These are phyloP conservation scores for Sapayoa aenigma DNA, from an alignment of 2,113 vertebrate species.

Conservation along the genomic window DNA sequence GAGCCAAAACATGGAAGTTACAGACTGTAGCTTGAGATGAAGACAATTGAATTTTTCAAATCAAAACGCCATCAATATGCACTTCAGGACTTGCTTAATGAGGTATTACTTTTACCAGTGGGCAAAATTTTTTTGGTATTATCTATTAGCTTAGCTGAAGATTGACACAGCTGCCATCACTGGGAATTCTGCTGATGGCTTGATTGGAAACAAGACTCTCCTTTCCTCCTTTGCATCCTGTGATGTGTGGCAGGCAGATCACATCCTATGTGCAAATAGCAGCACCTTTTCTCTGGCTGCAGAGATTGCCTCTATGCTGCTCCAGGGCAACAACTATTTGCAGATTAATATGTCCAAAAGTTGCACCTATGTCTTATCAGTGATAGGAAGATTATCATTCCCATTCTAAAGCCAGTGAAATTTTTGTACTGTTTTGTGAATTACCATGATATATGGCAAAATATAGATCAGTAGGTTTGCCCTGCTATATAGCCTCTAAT, in stretches of 20 bases:
- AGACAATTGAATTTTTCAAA: background rate
- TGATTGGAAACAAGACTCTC: background rate
- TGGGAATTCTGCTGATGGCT: background rate
- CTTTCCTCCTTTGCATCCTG: background rate
- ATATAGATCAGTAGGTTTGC: background rate
- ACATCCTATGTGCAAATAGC: background rate
- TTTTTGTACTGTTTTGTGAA: background rate
- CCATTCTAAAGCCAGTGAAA: background rate
- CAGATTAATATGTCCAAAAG: background rate
- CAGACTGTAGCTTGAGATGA: background rate
- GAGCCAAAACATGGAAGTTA: background rate
- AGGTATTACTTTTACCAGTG: background rate
- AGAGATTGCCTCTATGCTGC: background rate
- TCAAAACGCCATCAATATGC: background rate
- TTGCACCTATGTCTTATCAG: background rate
- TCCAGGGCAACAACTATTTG: background rate
- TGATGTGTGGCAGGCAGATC: background rate
- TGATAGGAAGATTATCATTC: background rate
- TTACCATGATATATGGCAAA: background rate
- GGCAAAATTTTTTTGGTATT: background rate
- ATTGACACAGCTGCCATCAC: background rate
- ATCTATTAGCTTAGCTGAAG: background rate
- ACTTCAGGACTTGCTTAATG: background rate
- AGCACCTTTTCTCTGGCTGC: background rate
- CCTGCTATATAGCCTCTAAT: background rate